Conservation (phyloP, 1,140 invertebrate genomes). For the Drosophila navojoa region DNA sequence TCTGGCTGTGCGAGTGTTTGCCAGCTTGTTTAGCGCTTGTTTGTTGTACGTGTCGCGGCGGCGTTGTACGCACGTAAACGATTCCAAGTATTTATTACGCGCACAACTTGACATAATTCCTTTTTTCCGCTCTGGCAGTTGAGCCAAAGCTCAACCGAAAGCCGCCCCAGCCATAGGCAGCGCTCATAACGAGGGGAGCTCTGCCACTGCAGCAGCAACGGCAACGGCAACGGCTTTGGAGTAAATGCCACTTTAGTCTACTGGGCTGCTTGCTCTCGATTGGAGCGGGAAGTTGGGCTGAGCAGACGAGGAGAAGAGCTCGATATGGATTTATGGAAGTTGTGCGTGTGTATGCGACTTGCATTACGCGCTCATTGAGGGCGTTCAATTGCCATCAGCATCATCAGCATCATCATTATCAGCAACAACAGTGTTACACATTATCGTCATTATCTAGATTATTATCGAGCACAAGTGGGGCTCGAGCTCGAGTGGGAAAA, state of each 20-base stretch:
- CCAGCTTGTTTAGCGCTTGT: slow-evolving; percentile 51
- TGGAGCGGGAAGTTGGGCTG: not conserved
- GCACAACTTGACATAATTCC: slow-evolving; percentile 80
- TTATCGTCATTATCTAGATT: slow-evolving; percentile 28
- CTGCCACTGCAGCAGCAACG: slow-evolving; percentile 33
- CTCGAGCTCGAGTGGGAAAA: slow-evolving; percentile 3
- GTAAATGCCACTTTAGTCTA: slow-evolving; percentile 39
- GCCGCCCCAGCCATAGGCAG: slow-evolving; percentile 6
- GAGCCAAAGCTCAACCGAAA: slow-evolving; percentile 17
- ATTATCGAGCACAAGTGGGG: slow-evolving; percentile 32
- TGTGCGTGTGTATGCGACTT: slow-evolving; percentile 57
- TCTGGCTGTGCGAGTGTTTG: slow-evolving; percentile 36
- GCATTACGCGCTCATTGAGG: slow-evolving; percentile 42
- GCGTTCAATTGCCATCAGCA: slow-evolving; percentile 62
- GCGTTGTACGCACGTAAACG: slow-evolving; percentile 76
- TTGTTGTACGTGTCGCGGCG: slow-evolving; percentile 66
- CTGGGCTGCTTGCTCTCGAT: not conserved
- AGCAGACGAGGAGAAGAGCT: slow-evolving; percentile 24
- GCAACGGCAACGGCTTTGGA: slow-evolving; percentile 12
- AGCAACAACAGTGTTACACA: slow-evolving; percentile 11
- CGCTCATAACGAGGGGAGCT: slow-evolving; percentile 17
- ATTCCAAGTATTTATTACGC: slow-evolving; percentile 79
- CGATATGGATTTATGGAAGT: slow-evolving; percentile 72
- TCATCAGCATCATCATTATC: slow-evolving; percentile 7
- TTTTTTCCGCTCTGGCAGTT: slow-evolving; percentile 60